phyloP scores from a whole-genome alignment of 2,888 invertebrate genomes.

The Tuta absoluta region DNA sequence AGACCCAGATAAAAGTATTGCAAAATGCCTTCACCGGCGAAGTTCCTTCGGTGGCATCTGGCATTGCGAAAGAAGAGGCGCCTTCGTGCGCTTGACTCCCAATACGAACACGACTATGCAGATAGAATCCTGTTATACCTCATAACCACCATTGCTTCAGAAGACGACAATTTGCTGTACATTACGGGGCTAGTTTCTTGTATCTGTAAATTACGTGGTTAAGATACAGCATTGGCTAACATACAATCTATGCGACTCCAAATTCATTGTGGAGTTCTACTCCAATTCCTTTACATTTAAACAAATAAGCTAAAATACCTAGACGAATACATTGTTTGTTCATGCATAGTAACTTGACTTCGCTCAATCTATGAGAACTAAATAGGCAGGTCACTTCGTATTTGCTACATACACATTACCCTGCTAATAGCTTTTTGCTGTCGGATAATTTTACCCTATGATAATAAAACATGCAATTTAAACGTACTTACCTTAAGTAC shows the following conservation, averaged over 20 bases:
- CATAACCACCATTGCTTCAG: background rate
- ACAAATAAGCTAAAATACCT: no score
- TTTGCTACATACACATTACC: background rate
- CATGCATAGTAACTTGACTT: no score
- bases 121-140: background rate
- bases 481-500: background rate
- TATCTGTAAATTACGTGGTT: background rate
- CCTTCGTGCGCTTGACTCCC: background rate
- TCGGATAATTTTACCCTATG: background rate
- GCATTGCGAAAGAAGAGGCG: conserved; percentile 12
- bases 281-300: background rate
- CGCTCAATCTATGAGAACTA: background rate
- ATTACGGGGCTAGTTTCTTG: background rate
- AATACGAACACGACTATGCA: conserved; percentile 7
- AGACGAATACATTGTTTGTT: no score
- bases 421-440: background rate
- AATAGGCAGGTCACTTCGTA: background rate
- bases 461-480: conserved; percentile 5
- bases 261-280: background rate
- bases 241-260: background rate
- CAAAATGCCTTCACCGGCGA: background rate
- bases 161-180: background rate
- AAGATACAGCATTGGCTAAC: background rate
- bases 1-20: conserved; percentile 14
- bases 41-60: background rate